Evolutionary conservation across 2,888 invertebrate species (phyloP), one percentile per base, ranked within the genome.

Genomic region (Agrotis exclamationis): DNA sequence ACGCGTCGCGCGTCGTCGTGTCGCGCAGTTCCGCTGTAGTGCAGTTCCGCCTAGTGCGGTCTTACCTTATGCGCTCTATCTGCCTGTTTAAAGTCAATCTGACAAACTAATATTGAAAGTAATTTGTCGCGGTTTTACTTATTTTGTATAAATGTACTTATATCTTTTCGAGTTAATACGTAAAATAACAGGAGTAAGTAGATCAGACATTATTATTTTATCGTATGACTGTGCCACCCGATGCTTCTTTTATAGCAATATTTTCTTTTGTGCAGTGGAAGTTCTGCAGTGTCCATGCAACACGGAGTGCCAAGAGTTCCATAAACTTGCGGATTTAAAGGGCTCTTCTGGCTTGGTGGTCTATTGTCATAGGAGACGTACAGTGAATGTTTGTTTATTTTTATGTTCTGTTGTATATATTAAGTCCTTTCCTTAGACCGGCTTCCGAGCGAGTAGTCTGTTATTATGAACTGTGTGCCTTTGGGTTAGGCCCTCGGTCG

Each of bases 341-440:
- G 85, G 89, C 56, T 75, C 80, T 22, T 75, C 80, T 22, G 93
- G 90, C 28, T 83, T 93, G 70, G 79, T 87, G 24, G 83, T 92
- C 67, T 92, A 91, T 80, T 84, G 84, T 18, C 86, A 88, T 77
- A 77, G 66, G 18, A 75, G 71, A 50, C 51, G 63, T 47, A 64
- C 59, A 24, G 74, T 83, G 50, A 54, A 83, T 74, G 90, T 91
- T 24, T 54, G 24, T 28, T 22, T 22, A 22, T 22, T 58, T 3
- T 51, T 14, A 14, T 51, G n/a, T 69, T 53, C 18, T 53, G 24
- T 9, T 11, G 53, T 18, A 53, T 51, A n/a, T 51, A 24, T 53
- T 53, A 39, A 5, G 11, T 53, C 18, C 53, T 18, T 24, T 3
- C 24, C 9, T 14, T 16, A 24, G 16, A 18, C 24, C 24, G 6